Conservation (phyloP, 1,140 invertebrate species). For the Scaptomyza pallida region DNA sequence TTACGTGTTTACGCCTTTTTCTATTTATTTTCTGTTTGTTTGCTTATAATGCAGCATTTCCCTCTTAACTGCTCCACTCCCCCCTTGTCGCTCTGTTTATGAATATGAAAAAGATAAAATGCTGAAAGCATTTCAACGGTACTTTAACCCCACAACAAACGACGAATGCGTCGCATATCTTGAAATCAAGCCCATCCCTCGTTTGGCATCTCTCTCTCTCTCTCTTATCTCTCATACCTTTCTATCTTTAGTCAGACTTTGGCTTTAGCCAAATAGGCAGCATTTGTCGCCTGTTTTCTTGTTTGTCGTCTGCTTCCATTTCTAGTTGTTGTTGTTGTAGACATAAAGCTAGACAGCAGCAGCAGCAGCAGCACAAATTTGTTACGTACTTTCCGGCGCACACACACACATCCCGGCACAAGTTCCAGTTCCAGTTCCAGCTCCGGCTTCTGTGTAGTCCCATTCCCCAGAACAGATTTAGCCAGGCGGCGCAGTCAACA, state of each 20-base stretch:
- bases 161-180: conserved; percentile 51
- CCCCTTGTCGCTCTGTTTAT: conserved; percentile 19
- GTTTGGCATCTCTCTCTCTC: conserved; percentile 1
- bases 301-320: conserved; percentile 7
- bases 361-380: conserved; percentile 51
- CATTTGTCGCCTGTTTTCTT: conserved; percentile 40
- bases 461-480: background rate
- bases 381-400: conserved; percentile 46
- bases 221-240: background rate
- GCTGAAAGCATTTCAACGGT: conserved; percentile 78
- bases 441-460: background rate
- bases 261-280: too few relatives aligned
- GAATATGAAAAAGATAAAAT: conserved; percentile 60
- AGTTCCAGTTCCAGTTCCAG: conserved; percentile 1
- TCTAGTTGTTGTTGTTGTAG: conserved; percentile 22
- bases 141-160: conserved; percentile 61
- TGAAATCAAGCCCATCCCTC: conserved; percentile 36
- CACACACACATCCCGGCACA: too few relatives aligned
- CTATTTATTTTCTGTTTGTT: conserved; percentile 53
- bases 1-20: conserved; percentile 47
- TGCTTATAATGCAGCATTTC: conserved; percentile 28
- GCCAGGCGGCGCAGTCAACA: conserved; percentile 25
- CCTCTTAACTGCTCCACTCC: background rate
- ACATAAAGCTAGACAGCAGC: conserved; percentile 21
- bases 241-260: conserved; percentile 10